Conservation (phyloP, 2,797 vertebrate species). For the Darevskia nairensis region DNA sequence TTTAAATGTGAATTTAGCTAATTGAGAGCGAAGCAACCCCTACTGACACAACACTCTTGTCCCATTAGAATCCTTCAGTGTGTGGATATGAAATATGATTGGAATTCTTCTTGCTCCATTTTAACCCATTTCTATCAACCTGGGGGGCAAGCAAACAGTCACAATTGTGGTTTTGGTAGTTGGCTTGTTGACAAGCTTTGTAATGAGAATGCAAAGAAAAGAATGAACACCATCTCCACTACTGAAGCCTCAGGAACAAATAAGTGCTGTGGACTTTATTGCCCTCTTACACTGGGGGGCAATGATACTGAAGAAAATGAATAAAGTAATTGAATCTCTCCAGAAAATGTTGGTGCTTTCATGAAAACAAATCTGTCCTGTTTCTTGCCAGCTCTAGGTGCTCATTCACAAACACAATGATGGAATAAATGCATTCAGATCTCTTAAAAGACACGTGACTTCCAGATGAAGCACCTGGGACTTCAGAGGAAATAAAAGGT, state of each 20-base stretch:
- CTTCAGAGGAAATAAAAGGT: constrained; percentile 12
- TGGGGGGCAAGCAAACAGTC: not conserved
- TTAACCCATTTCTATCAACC: not conserved
- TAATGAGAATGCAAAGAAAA: not conserved
- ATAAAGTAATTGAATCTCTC: not conserved
- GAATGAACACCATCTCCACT: too few species aligned
- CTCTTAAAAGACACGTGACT: not conserved
- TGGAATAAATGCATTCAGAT: not conserved
- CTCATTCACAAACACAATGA: not conserved
- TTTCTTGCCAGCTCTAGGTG: not conserved
- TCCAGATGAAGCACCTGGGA: constrained; percentile 9
- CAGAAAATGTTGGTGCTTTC: not conserved
- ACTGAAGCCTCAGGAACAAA: not conserved
- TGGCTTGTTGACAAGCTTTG: not conserved
- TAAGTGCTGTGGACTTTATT: not conserved
- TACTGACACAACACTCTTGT: not conserved
- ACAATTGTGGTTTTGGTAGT: not conserved
- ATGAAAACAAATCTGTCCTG: not conserved
- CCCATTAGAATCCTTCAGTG: not conserved
- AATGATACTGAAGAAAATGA: not conserved
- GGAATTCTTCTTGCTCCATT: not conserved
- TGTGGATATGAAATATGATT: not conserved
- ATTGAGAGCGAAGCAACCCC: too few species aligned
- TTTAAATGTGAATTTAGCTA: not conserved
- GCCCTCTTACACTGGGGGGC: not conserved